Conservation (phyloP, 2,113 vertebrate genomes). For the Eurystomus gularis region DNA sequence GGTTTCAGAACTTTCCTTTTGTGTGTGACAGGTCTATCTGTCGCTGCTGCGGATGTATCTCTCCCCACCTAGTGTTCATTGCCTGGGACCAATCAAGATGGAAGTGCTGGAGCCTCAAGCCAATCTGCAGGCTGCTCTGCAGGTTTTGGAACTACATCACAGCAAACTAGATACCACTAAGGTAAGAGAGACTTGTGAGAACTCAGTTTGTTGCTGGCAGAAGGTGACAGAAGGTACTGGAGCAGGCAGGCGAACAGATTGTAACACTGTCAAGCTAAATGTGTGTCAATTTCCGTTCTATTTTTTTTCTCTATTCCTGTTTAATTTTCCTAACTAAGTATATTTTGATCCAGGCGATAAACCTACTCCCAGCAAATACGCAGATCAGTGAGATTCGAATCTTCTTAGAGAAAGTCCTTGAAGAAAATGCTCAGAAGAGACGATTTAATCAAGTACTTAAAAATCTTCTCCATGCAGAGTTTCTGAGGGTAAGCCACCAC, state of each 20-base stretch:
- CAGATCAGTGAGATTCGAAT: constrained; percentile 93
- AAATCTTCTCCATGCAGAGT: constrained; percentile 96
- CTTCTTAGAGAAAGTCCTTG: constrained; percentile 95
- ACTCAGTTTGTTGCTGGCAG: neutral
- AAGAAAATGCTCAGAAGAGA: constrained; percentile 93
- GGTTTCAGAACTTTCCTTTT: neutral
- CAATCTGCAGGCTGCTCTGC: constrained; percentile 92
- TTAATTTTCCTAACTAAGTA: neutral
- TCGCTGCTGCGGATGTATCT: constrained; percentile 97
- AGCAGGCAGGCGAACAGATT: neutral
- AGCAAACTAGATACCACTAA: constrained; percentile 97
- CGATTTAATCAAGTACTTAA: constrained; percentile 95
- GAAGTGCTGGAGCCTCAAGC: constrained; percentile 89
- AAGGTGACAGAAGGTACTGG: neutral
- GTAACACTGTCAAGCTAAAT: neutral
- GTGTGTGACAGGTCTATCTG: constrained; percentile 87
- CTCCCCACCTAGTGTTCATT: constrained; percentile 92
- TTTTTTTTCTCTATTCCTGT: neutral
- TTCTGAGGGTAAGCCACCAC: constrained; percentile 82
- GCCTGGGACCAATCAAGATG: constrained; percentile 94
- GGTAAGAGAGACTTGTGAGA: constrained; percentile 66
- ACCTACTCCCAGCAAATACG: constrained; percentile 96
- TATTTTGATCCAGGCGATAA: constrained; percentile 83
- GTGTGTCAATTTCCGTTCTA: neutral
- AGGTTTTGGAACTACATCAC: constrained; percentile 93